These are phyloP conservation scores for Macrotus californicus DNA, from an alignment of 2,113 vertebrate species.

Conservation along the genomic window DNA sequence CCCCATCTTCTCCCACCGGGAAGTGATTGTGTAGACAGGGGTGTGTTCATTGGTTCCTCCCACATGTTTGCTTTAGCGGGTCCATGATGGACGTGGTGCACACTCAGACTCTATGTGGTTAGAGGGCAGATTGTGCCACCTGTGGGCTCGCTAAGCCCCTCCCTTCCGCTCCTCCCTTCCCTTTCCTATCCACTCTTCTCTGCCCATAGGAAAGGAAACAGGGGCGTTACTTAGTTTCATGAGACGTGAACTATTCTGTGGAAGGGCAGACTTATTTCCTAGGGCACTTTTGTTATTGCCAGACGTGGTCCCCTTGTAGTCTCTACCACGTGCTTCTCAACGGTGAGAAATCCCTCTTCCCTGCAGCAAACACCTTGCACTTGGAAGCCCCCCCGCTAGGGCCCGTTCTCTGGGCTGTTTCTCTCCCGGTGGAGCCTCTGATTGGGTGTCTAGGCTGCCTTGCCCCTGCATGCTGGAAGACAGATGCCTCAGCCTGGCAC, in stretches of 20 bases:
- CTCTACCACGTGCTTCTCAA: neutral
- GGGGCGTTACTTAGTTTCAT: neutral
- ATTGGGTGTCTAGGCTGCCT: slow-evolving; percentile 5
- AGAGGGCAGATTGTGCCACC: neutral
- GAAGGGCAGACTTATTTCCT: neutral
- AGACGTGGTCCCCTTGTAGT: neutral
- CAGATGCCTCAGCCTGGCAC: slow-evolving; percentile 65
- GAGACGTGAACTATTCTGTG: neutral
- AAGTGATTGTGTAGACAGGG: neutral
- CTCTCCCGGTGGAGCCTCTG: neutral
- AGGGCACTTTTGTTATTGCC: neutral
- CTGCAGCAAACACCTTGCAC: neutral
- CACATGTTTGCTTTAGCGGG: neutral
- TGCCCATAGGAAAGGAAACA: neutral
- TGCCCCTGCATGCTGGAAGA: slow-evolving; percentile 26
- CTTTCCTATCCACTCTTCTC: neutral
- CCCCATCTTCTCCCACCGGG: neutral
- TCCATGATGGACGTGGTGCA: neutral
- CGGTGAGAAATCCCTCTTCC: neutral
- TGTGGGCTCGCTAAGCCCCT: neutral
- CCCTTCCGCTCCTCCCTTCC: too few relatives aligned
- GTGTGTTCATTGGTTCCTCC: neutral
- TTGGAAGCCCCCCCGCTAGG: neutral
- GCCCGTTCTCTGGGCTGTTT: neutral
- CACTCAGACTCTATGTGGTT: neutral